phyloP scores from a whole-genome alignment of 1,140 invertebrate species.

The Bombyx mandarina region DNA sequence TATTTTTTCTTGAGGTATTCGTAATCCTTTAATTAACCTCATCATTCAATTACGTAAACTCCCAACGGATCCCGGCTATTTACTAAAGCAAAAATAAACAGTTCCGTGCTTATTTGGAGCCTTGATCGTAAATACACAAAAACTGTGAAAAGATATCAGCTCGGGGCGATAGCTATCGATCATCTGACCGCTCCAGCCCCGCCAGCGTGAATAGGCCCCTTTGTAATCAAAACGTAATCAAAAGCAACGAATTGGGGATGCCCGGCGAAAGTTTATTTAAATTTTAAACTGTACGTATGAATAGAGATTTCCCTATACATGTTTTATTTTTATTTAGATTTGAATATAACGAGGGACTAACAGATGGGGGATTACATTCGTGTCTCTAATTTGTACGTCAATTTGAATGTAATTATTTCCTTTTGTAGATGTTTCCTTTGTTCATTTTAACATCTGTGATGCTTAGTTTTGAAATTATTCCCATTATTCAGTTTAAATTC shows the following conservation, averaged over 20 bases:
- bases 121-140: conserved; percentile 13
- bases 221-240: conserved; percentile 62
- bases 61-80: too few species aligned
- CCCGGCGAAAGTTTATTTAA: conserved; percentile 52
- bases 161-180: conserved; percentile 43
- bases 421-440: not conserved
- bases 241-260: conserved; percentile 42
- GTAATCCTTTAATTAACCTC: too few species aligned
- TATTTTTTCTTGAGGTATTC: too few species aligned
- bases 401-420: conserved; percentile 1
- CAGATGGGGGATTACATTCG: conserved; percentile 10
- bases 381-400: conserved; percentile 1
- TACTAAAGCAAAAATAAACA: conserved; percentile 4
- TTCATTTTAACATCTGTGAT: conserved; percentile 4
- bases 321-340: conserved; percentile 31
- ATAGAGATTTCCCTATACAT: conserved; percentile 12
- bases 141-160: conserved; percentile 10
- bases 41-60: too few species aligned
- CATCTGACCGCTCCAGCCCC: conserved; percentile 40
- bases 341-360: conserved; percentile 26
- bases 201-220: conserved; percentile 30
- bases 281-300: conserved; percentile 35
- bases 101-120: conserved; percentile 5
- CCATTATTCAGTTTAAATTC: too few species aligned
- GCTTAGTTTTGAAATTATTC: not conserved